Evolutionary conservation across 2,113 vertebrate genomes (phyloP), one percentile per base, ranked within the genome.

Genomic region (Montifringilla adamsi): DNA sequence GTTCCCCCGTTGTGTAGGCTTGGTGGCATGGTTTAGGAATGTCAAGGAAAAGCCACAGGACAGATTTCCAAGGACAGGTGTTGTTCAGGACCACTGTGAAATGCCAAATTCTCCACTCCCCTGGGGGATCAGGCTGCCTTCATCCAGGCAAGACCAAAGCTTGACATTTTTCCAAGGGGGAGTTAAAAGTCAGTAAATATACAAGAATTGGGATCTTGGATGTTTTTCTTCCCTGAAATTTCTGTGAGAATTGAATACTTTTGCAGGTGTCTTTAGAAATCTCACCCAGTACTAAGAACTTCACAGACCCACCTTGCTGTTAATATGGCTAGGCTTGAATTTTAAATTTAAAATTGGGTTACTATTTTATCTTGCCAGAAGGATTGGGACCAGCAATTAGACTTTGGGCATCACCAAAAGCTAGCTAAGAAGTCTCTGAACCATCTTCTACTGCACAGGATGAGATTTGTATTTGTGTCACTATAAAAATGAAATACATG

Each of bases 1-100:
- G 9, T 19, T 90, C 70, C 6, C 8, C 3, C 9, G 0, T 28
- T 22, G 3, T 27, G 53, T 39, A 11, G 13, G 28, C 43, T 19
- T 19, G 15, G 60, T 62, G 30, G 20, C 14, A 4, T 26, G 33
- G 10, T 10, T 53, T 72, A 14, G 56, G 14, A 19, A 10, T 2
- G 11, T 14, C n/a, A 52, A 46, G 26, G 13, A 22, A 64, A 84
- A 74, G 5, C 15, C 21, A 33, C 26, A 68, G 18, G 28, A 52
- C 7, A 17, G 44, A 23, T 93, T 75, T 70, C 58, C 43, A 63
- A 33, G 47, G 44, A 41, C 9, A 46, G 59, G 3, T 26, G 3
- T 66, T 74, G 12, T 6, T 90, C 15, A 37, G 23, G 30, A 72
- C n/a, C 8, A 6, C 14, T 21, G 12, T 27, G 44, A 80, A 84